Evolutionary conservation across 2,888 invertebrate genomes (phyloP).

Genomic region (Bugulina stolonifera): DNA sequence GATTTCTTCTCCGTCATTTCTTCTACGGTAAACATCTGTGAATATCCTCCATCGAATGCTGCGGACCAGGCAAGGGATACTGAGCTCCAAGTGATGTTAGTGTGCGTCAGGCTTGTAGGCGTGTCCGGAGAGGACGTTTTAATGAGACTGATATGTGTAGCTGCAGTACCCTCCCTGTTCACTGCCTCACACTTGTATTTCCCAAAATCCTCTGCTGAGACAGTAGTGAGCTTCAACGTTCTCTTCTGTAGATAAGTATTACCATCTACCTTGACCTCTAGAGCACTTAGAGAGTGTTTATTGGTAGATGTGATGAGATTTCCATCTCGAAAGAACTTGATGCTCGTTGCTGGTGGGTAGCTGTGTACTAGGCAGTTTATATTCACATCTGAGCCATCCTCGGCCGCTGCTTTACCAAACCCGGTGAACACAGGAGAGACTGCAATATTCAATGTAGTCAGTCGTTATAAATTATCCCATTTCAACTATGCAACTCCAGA

Average conservation of each 20-base stretch:
- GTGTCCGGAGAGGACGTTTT: constrained; percentile 3
- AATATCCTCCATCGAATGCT: constrained; percentile 3
- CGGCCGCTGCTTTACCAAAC: background rate
- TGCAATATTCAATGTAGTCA: background rate
- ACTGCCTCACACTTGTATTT: background rate
- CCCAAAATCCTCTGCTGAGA: background rate
- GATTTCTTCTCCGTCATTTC: background rate
- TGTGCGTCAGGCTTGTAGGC: background rate
- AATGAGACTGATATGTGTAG: background rate
- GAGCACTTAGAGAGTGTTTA: background rate
- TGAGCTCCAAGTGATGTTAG: background rate
- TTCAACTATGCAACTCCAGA: too few relatives aligned
- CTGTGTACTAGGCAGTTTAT: background rate
- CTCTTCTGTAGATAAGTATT: background rate
- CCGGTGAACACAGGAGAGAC: background rate
- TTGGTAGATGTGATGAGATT: background rate
- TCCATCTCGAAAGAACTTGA: background rate
- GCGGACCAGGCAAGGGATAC: background rate
- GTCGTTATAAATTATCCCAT: too few relatives aligned
- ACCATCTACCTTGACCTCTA: background rate
- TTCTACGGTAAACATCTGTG: background rate
- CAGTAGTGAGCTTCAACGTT: background rate
- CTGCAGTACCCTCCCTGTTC: background rate
- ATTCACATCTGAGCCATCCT: background rate
- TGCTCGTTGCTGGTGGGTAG: background rate